Evolutionary conservation across 2,113 vertebrate species (phyloP), one percentile per base, ranked within the genome.

Genomic region (Nibea albiflora): DNA sequence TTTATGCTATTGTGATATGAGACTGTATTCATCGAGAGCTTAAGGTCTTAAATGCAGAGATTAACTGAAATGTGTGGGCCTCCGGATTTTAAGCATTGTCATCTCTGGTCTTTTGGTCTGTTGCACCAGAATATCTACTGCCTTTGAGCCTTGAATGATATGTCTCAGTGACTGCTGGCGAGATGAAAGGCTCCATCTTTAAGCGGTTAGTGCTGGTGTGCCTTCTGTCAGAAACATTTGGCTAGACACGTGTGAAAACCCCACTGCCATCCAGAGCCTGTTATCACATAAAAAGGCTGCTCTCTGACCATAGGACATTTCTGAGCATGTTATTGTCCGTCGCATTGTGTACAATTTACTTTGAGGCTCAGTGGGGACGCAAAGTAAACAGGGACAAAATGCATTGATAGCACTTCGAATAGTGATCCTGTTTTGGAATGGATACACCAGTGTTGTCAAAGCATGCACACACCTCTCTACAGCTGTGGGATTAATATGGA

Each of bases 161-260:
- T 64, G 79, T 90, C 84, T 90, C 86, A 47, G 52, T 72, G 78
- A 74, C 87, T 86, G 84, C 63, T 80, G 75, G 71, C 20, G n/a
- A 91, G 89, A 91, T 90, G 89, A 92, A 92, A 91, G 87, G 81
- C 80, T 90, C 57, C 62, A 88, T 92, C 89, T 85, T 90, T 86
- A 91, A 88, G 79, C 85, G 64, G 75, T 90, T 90, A 89, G 82
- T 56, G 62, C 76, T 81, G 81, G 71, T 85, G 84, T 82, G 81
- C 76, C 79, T 81, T 80, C 90, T 87, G 87, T 92, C 90, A 90
- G 68, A 85, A 86, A 89, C 81, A 92, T 86, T 88, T 81, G 86
- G 65, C 81, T 67, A 60, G 81, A 84, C 80, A 77, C 28, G 72
- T 81, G 80, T 92, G 84, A 88, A 89, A 85, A 88, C 57, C 81